These are phyloP conservation scores for Cotesia chilonis DNA, from an alignment of 1,140 invertebrate species.

Conservation along the genomic window DNA sequence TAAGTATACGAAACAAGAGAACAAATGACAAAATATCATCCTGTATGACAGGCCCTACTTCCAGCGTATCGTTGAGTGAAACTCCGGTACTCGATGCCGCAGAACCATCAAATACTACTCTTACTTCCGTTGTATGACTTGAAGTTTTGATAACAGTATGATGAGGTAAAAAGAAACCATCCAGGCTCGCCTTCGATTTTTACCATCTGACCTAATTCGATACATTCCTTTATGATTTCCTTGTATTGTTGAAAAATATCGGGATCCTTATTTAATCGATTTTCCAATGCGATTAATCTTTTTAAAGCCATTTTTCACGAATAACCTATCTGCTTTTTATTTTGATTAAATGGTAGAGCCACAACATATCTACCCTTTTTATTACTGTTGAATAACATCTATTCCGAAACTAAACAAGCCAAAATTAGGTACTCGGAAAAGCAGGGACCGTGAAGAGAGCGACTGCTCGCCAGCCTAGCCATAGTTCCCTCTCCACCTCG, in stretches of 20 bases:
- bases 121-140: constrained; percentile 14
- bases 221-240: constrained; percentile 43
- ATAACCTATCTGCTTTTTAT: constrained; percentile 14
- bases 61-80: constrained; percentile 48
- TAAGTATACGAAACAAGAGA: constrained; percentile 39
- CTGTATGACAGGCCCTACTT: constrained; percentile 33
- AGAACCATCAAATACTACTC: constrained; percentile 49
- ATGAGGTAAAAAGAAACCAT: constrained; percentile 35
- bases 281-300: constrained; percentile 35
- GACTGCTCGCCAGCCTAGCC: no score
- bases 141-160: constrained; percentile 21
- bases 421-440: no score
- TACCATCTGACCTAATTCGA: constrained; percentile 43
- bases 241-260: constrained; percentile 32
- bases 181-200: constrained; percentile 5
- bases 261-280: constrained; percentile 34
- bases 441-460: no score
- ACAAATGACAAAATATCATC: constrained; percentile 30
- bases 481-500: no score
- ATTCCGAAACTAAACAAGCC: no score
- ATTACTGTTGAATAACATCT: constrained; percentile 5
- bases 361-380: constrained; percentile 45
- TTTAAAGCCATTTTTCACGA: constrained; percentile 20
- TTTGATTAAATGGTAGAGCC: constrained; percentile 44
- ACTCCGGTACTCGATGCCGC: constrained; percentile 36